Percentiles rank a stretch among this genome's conserved stretches.
These are phyloP conservation scores for Picus viridis DNA, from an alignment of 2,797 vertebrate genomes.

Conservation along the genomic window DNA sequence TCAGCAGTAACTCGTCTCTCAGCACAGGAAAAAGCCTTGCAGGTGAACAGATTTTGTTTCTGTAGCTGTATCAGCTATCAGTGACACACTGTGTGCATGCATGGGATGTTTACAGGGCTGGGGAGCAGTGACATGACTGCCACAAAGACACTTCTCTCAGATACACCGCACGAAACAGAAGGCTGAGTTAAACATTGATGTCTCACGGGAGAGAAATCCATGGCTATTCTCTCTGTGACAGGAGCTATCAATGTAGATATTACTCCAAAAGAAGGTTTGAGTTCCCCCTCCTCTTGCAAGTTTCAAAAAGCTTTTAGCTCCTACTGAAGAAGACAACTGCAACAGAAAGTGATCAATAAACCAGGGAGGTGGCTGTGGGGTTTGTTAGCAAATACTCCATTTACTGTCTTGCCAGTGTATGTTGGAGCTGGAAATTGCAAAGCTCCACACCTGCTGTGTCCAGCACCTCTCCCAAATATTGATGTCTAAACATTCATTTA, in stretches of 20 bases:
- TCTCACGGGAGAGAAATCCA: neutral
- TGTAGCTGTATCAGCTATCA: neutral
- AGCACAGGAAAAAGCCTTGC: neutral
- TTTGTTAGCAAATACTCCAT: neutral
- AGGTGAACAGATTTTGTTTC: neutral
- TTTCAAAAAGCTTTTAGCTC: neutral
- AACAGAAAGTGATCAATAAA: neutral
- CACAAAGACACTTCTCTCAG: neutral
- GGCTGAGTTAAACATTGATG: neutral
- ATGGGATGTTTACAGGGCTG: neutral
- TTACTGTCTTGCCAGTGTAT: neutral
- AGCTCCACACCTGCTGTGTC: neutral
- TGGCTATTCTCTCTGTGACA: neutral
- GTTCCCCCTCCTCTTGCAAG: neutral
- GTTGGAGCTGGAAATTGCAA: neutral
- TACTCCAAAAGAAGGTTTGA: neutral
- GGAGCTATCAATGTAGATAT: neutral
- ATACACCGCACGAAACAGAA: neutral
- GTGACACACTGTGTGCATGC: fast-evolving
- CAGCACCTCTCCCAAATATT: neutral
- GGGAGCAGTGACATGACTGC: neutral
- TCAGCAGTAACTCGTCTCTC: neutral
- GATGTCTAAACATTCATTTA: neutral
- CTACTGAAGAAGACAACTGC: neutral
- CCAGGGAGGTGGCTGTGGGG: neutral